Evolutionary conservation across 2,113 vertebrate genomes (phyloP).

Genomic region (Ammodytes dubius): DNA sequence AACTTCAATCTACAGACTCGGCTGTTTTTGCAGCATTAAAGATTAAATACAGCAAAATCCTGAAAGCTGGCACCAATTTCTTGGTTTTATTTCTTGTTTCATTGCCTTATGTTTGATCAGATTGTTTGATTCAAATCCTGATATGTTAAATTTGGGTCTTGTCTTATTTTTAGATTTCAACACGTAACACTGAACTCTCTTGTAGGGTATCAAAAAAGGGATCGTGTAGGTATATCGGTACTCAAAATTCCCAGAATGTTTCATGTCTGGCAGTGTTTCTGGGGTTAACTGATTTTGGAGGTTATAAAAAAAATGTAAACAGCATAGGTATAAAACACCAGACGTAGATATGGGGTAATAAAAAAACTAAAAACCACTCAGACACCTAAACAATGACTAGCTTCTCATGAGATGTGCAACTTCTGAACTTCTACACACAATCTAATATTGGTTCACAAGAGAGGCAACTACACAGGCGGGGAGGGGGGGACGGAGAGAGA

Average conservation of each 20-base stretch:
- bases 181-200: no score
- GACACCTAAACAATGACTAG: neutral
- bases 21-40: neutral
- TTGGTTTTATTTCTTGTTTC: neutral
- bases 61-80: neutral
- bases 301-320: no score
- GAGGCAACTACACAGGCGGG: constrained; percentile 45
- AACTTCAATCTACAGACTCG: neutral
- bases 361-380: constrained; percentile 3
- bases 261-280: neutral
- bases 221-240: neutral
- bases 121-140: neutral
- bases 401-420: constrained; percentile 41
- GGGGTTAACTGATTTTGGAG: neutral
- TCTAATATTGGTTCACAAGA: constrained; percentile 53
- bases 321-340: no score
- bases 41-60: neutral
- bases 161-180: neutral
- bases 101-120: no score
- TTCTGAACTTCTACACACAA: constrained; percentile 40
- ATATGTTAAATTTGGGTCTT: neutral
- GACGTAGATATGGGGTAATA: no score
- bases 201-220: no score
- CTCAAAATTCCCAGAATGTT: neutral
- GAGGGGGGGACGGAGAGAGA: constrained; percentile 12